Evolutionary conservation across 2,888 invertebrate species (phyloP).

Genomic region (Cheilosia scutellata): DNA sequence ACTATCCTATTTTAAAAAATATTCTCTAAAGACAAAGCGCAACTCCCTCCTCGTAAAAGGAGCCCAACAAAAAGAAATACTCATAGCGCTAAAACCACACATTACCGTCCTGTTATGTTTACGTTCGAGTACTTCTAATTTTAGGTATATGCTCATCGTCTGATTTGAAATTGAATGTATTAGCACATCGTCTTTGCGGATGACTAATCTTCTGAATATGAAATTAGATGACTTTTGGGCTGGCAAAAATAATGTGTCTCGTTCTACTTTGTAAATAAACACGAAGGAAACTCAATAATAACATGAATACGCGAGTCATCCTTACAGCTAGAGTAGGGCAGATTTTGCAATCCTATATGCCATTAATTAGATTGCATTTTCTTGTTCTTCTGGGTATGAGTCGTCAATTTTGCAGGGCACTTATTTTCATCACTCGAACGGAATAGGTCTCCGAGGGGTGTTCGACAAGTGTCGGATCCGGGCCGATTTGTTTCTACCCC

Average conservation of each 20-base stretch:
- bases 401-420: slow-evolving; percentile 64
- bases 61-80: slow-evolving; percentile 17
- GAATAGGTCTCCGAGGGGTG: slow-evolving; percentile 1
- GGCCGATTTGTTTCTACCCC: slow-evolving; percentile 37
- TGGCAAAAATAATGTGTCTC: slow-evolving; percentile 57
- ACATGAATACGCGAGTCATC: slow-evolving; percentile 51
- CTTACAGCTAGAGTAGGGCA: slow-evolving; percentile 49
- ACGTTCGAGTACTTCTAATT: slow-evolving; percentile 52
- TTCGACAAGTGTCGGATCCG: slow-evolving; percentile 40
- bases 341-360: slow-evolving; percentile 73
- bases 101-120: slow-evolving; percentile 6
- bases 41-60: slow-evolving; percentile 36
- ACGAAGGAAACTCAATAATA: slow-evolving; percentile 64
- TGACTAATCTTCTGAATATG: slow-evolving; percentile 70
- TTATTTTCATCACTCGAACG: slow-evolving; percentile 67
- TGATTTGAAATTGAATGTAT: slow-evolving; percentile 47
- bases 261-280: slow-evolving; percentile 53
- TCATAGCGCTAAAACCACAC: neutral
- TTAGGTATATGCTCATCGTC: slow-evolving; percentile 44
- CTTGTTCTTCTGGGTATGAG: slow-evolving; percentile 54
- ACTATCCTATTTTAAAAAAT: no score
- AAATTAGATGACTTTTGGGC: slow-evolving; percentile 63
- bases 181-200: slow-evolving; percentile 48
- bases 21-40: slow-evolving; percentile 1
- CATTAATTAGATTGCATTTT: slow-evolving; percentile 55